Conservation (phyloP, 92 coral and sea anemone genomes). For the Zoanthus sansibaricus region DNA sequence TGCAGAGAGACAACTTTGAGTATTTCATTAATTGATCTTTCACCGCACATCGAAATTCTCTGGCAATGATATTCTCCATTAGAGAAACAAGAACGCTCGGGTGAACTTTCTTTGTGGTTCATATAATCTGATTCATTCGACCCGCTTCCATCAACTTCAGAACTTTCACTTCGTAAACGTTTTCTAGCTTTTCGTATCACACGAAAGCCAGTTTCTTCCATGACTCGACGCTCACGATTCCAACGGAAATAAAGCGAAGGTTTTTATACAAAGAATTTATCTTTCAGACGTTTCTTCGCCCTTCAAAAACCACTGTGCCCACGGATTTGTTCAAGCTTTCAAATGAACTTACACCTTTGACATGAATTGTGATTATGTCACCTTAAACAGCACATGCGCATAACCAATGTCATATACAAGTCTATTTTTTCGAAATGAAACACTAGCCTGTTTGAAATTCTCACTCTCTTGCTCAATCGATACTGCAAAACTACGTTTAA, state of each 20-base stretch:
- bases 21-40: slow-evolving; percentile 85
- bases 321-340: neutral
- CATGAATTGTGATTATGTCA: slow-evolving; percentile 73
- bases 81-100: slow-evolving; percentile 7
- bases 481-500: neutral
- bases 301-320: neutral
- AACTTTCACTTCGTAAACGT: slow-evolving; percentile 68
- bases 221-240: slow-evolving; percentile 4
- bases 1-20: slow-evolving; percentile 88
- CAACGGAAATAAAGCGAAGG: neutral
- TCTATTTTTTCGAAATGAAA: neutral
- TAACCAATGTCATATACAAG: neutral
- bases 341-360: slow-evolving; percentile 83
- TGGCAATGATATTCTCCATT: slow-evolving; percentile 65
- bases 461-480: neutral
- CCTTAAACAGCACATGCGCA: slow-evolving; percentile 39
- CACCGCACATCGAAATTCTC: slow-evolving; percentile 70
- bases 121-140: slow-evolving; percentile 37
- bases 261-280: neutral
- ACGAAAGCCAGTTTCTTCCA: slow-evolving; percentile 65
- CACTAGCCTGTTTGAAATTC: neutral
- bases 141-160: slow-evolving; percentile 50
- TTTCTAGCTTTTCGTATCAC: slow-evolving; percentile 58
- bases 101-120: slow-evolving; percentile 25
- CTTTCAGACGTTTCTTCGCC: neutral